Conservation (phyloP, 2,797 vertebrate species). For the Enteromius treurensis region DNA sequence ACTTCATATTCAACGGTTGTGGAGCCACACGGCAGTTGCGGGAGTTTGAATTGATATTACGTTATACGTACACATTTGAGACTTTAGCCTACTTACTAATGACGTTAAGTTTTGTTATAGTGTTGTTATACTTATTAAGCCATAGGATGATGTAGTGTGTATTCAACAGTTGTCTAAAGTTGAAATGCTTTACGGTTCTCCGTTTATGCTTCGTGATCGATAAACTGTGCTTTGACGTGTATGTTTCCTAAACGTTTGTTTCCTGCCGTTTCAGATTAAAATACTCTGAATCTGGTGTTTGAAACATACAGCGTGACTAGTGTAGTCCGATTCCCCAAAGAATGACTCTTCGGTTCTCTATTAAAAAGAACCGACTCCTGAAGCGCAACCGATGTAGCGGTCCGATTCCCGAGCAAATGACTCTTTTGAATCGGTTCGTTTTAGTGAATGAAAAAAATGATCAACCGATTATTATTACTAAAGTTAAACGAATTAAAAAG, state of each 20-base stretch:
- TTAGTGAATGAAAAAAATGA: not conserved
- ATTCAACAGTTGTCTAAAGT: conserved; percentile 34
- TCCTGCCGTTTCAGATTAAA: not conserved
- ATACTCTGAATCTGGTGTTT: not conserved
- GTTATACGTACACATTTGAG: not conserved
- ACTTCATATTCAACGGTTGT: not conserved
- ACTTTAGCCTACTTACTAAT: not conserved
- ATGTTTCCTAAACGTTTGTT: not conserved
- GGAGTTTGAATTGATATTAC: not conserved
- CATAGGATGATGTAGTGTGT: not conserved
- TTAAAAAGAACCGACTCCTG: not conserved
- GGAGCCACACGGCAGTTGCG: not conserved
- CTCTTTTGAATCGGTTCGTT: not conserved
- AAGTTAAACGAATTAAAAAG: not conserved
- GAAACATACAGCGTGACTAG: not conserved
- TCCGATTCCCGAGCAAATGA: not conserved
- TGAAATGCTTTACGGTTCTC: not conserved
- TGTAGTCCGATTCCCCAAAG: not conserved
- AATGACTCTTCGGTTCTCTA: not conserved
- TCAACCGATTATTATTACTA: too few species aligned
- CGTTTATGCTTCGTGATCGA: not conserved
- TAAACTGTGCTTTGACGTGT: not conserved
- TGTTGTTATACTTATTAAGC: not conserved
- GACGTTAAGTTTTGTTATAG: not conserved
- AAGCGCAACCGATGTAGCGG: not conserved